Evolutionary conservation across 2,797 vertebrate genomes (phyloP), one percentile per base, ranked within the genome.

Genomic region (Ceryle rudis): DNA sequence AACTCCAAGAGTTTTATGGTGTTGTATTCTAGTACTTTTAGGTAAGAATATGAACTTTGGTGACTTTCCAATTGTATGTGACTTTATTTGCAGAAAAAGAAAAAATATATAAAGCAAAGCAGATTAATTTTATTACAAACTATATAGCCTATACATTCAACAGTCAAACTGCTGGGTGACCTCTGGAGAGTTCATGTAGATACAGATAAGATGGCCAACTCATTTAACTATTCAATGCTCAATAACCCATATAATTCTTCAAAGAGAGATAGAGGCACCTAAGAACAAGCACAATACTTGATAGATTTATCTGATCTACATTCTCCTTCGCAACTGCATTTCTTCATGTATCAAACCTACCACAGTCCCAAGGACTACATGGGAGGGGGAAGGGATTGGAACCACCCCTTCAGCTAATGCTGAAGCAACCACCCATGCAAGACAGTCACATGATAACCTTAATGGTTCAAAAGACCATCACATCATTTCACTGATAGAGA

Each of bases 41-140:
- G 11, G 33, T 35, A 78, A 61, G 16, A 81, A 69, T 29, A 64
- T 23, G 21, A 72, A 75, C 86, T 94, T 47, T 70, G 19, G 29
- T 73, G 51, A 35, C 14, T 92, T 88, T 92, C 17, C 44, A 79
- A 79, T 60, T 37, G 4, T 42, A 26, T 47, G 3, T 37, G 25
- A 81, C 18, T 66, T 67, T 72, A 61, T 61, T 66, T 86, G 41
- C 64, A 90, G 73, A 5, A 51, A 81, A 93, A 64, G 12, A 81
- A 60, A 51, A 9, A 42, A 46, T 8, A 25, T 49, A 23, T 35
- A 81, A 17, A 65, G 15, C 9, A 75, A 61, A 55, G 18, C 14
- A 85, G 10, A 77, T 22, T 23, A 69, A 60, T 60, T 51, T 67
- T 22, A 14, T 23, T 66, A 20, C 14, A 55, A 65, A 4, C 6